Evolutionary conservation across 1,140 invertebrate species (phyloP).

Genomic region (Drosophila murphyi): DNA sequence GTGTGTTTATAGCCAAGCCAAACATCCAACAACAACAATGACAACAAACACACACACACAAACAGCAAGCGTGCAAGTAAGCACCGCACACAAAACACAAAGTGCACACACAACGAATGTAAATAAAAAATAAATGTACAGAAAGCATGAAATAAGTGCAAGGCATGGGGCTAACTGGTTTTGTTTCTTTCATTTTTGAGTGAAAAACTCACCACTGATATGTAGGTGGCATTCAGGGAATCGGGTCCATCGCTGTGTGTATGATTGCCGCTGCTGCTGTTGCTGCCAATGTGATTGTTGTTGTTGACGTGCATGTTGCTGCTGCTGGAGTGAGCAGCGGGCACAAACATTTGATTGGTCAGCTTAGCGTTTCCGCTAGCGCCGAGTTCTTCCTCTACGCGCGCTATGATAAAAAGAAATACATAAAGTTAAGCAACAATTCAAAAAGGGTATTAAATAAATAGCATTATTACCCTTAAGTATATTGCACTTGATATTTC

Average conservation of each 20-base stretch:
- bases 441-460: neutral
- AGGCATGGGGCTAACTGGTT: conserved; percentile 68
- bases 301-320: conserved; percentile 62
- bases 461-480: conserved; percentile 89
- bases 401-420: conserved; percentile 79
- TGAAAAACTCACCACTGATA: conserved; percentile 90
- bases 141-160: conserved; percentile 79
- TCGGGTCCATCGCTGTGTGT: conserved; percentile 81
- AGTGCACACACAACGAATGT: conserved; percentile 70
- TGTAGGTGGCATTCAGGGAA: conserved; percentile 87
- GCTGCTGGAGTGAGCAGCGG: conserved; percentile 78
- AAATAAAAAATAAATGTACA: conserved; percentile 73
- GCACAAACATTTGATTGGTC: conserved; percentile 86
- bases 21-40: conserved; percentile 58
- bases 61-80: conserved; percentile 38
- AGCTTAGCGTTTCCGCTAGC: conserved; percentile 85
- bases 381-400: conserved; percentile 87
- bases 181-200: conserved; percentile 2
- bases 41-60: conserved; percentile 78
- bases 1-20: conserved; percentile 46
- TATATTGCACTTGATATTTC: conserved; percentile 97
- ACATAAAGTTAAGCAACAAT: conserved; percentile 5
- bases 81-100: conserved; percentile 50
- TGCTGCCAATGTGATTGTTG: conserved; percentile 43
- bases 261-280: conserved; percentile 36